Conservation (phyloP, 23 tunicate species). For the Clavelina lepadiformis region DNA sequence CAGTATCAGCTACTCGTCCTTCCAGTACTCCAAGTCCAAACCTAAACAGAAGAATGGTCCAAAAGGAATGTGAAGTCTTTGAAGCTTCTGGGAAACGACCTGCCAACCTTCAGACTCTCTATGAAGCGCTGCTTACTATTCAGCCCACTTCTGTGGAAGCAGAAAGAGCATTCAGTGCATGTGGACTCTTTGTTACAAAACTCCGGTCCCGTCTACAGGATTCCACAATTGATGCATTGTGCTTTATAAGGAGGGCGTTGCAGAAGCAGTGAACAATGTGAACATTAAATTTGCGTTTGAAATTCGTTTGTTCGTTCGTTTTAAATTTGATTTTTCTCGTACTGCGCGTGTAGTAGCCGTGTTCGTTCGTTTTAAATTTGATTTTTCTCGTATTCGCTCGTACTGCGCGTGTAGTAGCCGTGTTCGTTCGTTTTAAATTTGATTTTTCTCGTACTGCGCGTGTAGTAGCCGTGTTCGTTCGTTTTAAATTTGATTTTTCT, state of each 20-base stretch:
- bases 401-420: too few species aligned
- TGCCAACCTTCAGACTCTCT: slow-evolving; percentile 32
- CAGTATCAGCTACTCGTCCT: slow-evolving; percentile 29
- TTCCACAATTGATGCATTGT: slow-evolving; percentile 26
- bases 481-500: too few species aligned
- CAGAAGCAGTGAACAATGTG: slow-evolving; percentile 2
- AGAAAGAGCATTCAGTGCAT: slow-evolving; percentile 15
- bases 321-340: too few species aligned
- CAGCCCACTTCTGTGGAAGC: slow-evolving; percentile 29
- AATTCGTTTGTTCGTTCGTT: too few species aligned
- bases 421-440: too few species aligned
- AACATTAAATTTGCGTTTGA: too few species aligned
- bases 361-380: too few species aligned
- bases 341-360: too few species aligned
- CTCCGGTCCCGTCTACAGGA: slow-evolving; percentile 20
- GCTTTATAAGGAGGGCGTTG: slow-evolving; percentile 25
- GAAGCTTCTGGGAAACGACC: slow-evolving; percentile 43
- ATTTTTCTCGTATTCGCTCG: too few species aligned
- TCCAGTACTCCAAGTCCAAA: slow-evolving; percentile 29
- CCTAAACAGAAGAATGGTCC: slow-evolving; percentile 13
- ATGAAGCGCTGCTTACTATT: slow-evolving; percentile 24
- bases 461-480: too few species aligned
- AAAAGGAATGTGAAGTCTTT: slow-evolving; percentile 30
- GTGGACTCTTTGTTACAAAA: too few species aligned
- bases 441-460: too few species aligned